Percentiles rank a stretch among this genome's conserved stretches.
These are phyloP conservation scores for Drosophila simulans DNA, from an alignment of 1,140 invertebrate species.

Conservation along the genomic window DNA sequence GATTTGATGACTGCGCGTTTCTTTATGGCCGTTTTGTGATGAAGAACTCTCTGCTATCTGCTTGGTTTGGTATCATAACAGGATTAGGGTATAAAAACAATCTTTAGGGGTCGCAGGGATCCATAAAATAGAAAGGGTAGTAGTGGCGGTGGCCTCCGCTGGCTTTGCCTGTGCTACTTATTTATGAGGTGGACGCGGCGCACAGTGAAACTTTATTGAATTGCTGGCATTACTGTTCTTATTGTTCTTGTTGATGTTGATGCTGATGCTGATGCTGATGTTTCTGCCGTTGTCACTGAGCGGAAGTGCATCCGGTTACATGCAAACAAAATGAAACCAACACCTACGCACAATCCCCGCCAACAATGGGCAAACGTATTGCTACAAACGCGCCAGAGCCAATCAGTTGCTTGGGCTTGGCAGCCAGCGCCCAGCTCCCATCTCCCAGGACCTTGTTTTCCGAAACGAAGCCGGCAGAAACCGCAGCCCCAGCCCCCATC, in stretches of 20 bases:
- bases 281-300: conserved; percentile 43
- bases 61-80: no score
- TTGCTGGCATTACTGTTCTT: conserved; percentile 46
- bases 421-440: neutral
- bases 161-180: neutral
- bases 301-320: conserved; percentile 69
- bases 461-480: neutral
- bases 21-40: no score
- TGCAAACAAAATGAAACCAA: conserved; percentile 52
- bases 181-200: neutral
- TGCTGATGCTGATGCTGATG: conserved; percentile 30
- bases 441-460: neutral
- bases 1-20: no score
- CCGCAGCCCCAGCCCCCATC: neutral
- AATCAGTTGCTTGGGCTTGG: conserved; percentile 57
- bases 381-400: conserved; percentile 15
- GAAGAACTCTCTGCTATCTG: no score
- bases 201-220: conserved; percentile 48
- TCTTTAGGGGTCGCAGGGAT: no score
- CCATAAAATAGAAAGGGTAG: neutral
- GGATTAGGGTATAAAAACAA: no score
- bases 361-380: conserved; percentile 30
- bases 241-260: conserved; percentile 44
- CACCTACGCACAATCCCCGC: conserved; percentile 20
- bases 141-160: neutral